These are phyloP conservation scores for Hydriomena furcata DNA, from an alignment of 2,888 invertebrate species.

Conservation along the genomic window DNA sequence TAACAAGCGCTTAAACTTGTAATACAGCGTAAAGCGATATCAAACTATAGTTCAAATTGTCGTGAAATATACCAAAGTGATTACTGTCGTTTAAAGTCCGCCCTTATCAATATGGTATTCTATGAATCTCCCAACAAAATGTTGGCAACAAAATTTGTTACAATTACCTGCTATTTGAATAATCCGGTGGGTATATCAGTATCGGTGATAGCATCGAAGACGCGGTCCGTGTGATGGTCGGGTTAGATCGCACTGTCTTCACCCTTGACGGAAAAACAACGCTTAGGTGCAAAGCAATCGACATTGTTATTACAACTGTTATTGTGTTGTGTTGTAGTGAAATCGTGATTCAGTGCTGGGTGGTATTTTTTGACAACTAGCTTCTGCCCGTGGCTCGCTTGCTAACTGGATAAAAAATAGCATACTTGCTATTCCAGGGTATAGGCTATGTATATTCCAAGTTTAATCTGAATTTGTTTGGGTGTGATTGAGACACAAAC, in stretches of 20 bases:
- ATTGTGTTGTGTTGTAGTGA: constrained; percentile 35
- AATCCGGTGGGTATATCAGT: constrained; percentile 81
- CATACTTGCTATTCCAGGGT: no score
- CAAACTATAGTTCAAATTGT: no score
- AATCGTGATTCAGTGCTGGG: constrained; percentile 13
- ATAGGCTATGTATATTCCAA: no score
- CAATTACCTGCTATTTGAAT: constrained; percentile 76
- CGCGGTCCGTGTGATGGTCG: constrained; percentile 80
- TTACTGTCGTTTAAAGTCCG: no score
- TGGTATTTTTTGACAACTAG: background rate
- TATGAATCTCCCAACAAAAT: constrained; percentile 36
- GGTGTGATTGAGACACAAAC: no score
- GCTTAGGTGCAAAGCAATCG: constrained; percentile 75
- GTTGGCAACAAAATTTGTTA: constrained; percentile 35
- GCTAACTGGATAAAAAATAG: no score
- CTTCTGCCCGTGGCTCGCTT: no score
- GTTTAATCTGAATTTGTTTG: no score
- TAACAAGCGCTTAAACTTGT: no score
- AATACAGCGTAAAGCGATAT: no score
- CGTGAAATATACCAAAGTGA: no score
- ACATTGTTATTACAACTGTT: constrained; percentile 53
- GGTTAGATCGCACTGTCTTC: constrained; percentile 82
- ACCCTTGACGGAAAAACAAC: constrained; percentile 76
- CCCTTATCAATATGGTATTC: constrained; percentile 29
- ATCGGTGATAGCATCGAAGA: constrained; percentile 83